Percentiles rank a stretch among this genome's conserved stretches.
These are phyloP conservation scores for Lucilia sericata DNA, from an alignment of 1,140 invertebrate species.

Conservation along the genomic window DNA sequence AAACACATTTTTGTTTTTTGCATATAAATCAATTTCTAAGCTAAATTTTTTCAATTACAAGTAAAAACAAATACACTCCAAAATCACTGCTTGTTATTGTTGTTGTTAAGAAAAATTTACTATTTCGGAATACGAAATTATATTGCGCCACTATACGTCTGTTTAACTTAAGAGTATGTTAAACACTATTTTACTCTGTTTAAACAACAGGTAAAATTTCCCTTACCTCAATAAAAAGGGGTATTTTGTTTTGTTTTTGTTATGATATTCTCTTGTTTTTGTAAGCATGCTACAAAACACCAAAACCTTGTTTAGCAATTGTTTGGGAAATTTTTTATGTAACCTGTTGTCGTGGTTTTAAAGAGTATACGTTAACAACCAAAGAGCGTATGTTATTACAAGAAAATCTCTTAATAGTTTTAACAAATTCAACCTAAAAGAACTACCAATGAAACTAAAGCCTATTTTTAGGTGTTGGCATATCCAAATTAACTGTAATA, in stretches of 20 bases:
- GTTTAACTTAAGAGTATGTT: conserved; percentile 42
- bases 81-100: background rate
- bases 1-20: background rate
- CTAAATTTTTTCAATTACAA: background rate
- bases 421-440: too few species aligned
- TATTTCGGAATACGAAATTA: background rate
- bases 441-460: too few species aligned
- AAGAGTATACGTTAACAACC: background rate
- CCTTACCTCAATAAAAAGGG: conserved; percentile 9
- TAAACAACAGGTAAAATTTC: conserved; percentile 39
- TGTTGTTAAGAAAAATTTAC: background rate
- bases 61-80: background rate
- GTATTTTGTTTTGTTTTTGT: background rate
- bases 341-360: background rate
- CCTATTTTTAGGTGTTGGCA: too few species aligned
- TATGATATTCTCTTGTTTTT: background rate
- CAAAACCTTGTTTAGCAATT: conserved; percentile 15
- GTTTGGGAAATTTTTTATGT: conserved; percentile 36
- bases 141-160: conserved; percentile 40
- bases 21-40: background rate
- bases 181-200: conserved; percentile 33
- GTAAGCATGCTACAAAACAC: background rate
- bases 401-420: too few species aligned
- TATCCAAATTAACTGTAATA: too few species aligned
- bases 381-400: too few species aligned